A percentile compares a stretch with the other conserved stretches of the same genome.
phyloP scores from a whole-genome alignment of 2,888 invertebrate genomes.

The Gymnocheta viridis region DNA sequence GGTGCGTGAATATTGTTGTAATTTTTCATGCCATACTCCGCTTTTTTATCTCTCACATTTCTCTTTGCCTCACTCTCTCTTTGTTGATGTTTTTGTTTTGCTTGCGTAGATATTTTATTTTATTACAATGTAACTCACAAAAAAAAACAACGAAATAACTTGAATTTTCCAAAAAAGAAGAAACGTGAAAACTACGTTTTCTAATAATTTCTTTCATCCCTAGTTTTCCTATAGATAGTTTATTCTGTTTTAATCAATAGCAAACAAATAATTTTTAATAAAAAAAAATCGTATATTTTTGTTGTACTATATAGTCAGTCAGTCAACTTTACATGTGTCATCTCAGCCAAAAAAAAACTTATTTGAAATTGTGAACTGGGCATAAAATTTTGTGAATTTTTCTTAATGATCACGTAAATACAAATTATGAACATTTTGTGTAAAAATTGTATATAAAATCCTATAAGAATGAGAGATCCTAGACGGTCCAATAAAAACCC shows the following conservation, averaged over 20 bases:
- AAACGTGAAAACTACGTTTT: constrained; percentile 18
- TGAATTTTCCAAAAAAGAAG: constrained; percentile 13
- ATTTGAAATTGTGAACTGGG: too few species aligned
- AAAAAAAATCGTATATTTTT: neutral
- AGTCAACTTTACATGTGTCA: constrained; percentile 10
- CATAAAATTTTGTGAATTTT: too few species aligned
- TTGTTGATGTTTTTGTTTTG: constrained; percentile 57
- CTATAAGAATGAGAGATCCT: too few species aligned
- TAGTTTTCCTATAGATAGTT: neutral
- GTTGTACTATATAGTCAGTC: neutral
- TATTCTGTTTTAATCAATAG: constrained; percentile 38
- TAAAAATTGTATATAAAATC: too few species aligned
- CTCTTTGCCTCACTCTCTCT: constrained; percentile 36
- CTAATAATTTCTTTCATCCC: constrained; percentile 4
- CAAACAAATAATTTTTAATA: neutral
- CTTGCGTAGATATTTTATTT: constrained; percentile 38
- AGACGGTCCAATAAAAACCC: too few species aligned
- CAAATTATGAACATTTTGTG: too few species aligned
- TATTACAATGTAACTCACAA: constrained; percentile 37
- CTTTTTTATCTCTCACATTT: neutral
- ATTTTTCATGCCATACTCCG: constrained; percentile 3
- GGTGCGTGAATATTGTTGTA: constrained; percentile 33
- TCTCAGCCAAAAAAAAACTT: too few species aligned
- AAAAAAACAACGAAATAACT: constrained; percentile 10
- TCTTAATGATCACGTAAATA: too few species aligned